Percentiles rank a stretch among this genome's conserved stretches.
Evolutionary conservation across 2,797 vertebrate genomes (phyloP).

Genomic region (Tangara arthus): DNA sequence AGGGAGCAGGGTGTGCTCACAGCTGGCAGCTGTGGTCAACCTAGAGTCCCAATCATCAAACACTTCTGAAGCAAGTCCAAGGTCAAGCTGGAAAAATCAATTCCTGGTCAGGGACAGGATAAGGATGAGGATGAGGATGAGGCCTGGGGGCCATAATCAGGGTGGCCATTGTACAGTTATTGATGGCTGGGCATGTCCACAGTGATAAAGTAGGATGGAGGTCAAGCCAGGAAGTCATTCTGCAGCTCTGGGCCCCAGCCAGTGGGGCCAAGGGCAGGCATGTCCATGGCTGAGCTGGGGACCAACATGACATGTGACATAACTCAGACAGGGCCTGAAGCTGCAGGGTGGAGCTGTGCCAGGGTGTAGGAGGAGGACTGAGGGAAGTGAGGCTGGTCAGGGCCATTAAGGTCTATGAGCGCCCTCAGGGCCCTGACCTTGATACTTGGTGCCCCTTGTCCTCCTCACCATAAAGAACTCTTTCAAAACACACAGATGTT

Average conservation of each 20-base stretch:
- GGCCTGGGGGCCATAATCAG: neutral
- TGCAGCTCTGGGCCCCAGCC: neutral
- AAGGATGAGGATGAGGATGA: neutral
- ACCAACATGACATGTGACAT: neutral
- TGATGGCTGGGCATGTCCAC: neutral
- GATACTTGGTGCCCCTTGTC: neutral
- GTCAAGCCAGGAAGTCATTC: neutral
- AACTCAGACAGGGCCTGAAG: neutral
- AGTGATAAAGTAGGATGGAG: neutral
- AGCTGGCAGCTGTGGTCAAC: neutral
- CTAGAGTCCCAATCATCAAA: neutral
- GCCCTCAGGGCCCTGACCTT: neutral
- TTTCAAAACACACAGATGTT: neutral
- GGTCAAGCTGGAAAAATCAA: neutral
- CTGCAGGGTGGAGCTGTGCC: neutral
- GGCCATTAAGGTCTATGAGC: neutral
- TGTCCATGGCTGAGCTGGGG: neutral
- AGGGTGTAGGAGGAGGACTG: neutral
- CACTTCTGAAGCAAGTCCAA: neutral
- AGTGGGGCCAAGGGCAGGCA: neutral
- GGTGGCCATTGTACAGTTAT: fast-evolving
- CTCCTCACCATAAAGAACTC: neutral
- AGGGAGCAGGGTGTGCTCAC: neutral
- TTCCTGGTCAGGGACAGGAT: neutral
- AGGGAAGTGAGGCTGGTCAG: neutral